Base-by-base conservation (phyloP, 2,113 vertebrate species). In the Plestiodon gilberti region DNA sequence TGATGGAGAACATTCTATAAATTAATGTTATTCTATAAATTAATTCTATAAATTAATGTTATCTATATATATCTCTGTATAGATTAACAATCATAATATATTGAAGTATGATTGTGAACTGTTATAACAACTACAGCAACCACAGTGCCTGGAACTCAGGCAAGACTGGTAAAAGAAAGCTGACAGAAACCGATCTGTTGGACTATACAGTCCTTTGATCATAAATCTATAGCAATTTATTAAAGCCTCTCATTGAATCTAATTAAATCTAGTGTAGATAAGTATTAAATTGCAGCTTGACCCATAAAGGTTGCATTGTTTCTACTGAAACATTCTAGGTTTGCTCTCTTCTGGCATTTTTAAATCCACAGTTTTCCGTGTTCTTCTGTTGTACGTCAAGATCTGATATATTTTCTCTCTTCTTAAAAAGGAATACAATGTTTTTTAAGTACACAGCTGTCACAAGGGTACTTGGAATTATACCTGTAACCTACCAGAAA, bases 221-320 rank as follows among this genome's bases (percentile, higher is more conserved):
- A 83, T 73, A 80, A 61, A 64, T 67, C 43, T 43, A 22, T 81
- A 74, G 55, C 57, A 15, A n/a, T 83, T 75, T 75, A 62, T 62
- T 74, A 64, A 81, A 86, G 57, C 30, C 61, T 59, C 38, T n/a
- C 30, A 73, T 86, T 86, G 73, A 74, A 48, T 61, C 57, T 62
- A 64, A 80, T 62, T 74, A 20, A 13, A 64, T 74, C 71, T 81
- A 71, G 61, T 71, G 57, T 81, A 35, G 52, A 81, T 74, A 74
- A 9, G 38, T 62, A 23, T 80, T 80, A 80, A 73, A 86, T 80
- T 86, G 35, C 30, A 73, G 33, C 40, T 48, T 85, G 85, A 89
- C 82, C 79, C 55, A 61, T 59, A 82, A 55, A 10, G 43, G 5
- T 86, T 61, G 7, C 48, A 87, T 57, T 43, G 69, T 35, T 71